Evolutionary conservation across 2,888 invertebrate species (phyloP).

Genomic region (Mimumesa dahlbomi): DNA sequence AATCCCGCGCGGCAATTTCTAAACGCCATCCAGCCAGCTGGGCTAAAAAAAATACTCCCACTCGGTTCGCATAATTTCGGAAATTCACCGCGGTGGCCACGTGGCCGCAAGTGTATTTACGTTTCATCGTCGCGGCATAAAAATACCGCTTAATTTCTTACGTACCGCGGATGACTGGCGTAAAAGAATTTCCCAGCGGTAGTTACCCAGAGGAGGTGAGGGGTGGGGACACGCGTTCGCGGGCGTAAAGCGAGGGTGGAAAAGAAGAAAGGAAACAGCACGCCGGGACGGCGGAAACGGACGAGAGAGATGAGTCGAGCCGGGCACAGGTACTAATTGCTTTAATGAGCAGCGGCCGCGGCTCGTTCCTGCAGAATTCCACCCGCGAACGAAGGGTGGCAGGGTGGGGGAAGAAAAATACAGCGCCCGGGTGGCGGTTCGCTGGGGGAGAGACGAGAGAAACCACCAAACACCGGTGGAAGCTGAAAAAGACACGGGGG

Average conservation of each 20-base stretch:
- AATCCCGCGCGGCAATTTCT: too few species aligned
- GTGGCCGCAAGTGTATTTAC: background rate
- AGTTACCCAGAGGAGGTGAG: too few species aligned
- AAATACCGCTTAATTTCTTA: conserved; percentile 32
- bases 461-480: too few species aligned
- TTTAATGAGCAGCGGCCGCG: conserved; percentile 61
- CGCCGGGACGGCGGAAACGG: conserved; percentile 16
- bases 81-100: background rate
- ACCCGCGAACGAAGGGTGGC: conserved; percentile 35
- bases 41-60: too few species aligned
- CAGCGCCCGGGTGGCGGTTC: too few species aligned
- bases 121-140: background rate
- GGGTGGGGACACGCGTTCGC: too few species aligned
- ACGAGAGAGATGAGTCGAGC: conserved; percentile 33
- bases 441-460: too few species aligned
- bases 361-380: conserved; percentile 55
- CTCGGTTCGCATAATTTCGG: too few species aligned
- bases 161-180: background rate
- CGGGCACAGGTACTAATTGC: conserved; percentile 59
- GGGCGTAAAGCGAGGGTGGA: background rate
- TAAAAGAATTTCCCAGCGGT: conserved; percentile 2
- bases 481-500: conserved; percentile 1
- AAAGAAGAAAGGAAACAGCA: conserved; percentile 1
- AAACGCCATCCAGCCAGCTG: too few species aligned
- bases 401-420: background rate